These are phyloP conservation scores for Sipha maydis DNA, from an alignment of 2,888 invertebrate genomes.

Conservation along the genomic window DNA sequence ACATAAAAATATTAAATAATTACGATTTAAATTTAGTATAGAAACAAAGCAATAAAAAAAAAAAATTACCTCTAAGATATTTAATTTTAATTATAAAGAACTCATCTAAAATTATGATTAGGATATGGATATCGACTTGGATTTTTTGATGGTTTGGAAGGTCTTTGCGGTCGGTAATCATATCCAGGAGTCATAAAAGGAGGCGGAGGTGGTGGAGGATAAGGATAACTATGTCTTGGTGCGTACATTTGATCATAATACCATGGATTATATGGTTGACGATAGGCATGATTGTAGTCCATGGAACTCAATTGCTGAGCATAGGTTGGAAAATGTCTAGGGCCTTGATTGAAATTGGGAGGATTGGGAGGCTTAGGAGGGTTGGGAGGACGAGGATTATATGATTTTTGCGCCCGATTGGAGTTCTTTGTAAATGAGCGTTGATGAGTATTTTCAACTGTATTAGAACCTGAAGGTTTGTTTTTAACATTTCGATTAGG, in stretches of 20 bases:
- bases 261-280: slow-evolving; percentile 16
- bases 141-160: background rate
- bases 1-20: too few relatives aligned
- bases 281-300: background rate
- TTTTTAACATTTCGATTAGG: background rate
- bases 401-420: background rate
- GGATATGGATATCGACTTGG: background rate
- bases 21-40: too few relatives aligned
- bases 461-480: background rate
- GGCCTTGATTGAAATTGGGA: background rate
- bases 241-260: background rate
- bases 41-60: too few relatives aligned
- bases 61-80: too few relatives aligned
- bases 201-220: too few relatives aligned
- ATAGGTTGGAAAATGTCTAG: slow-evolving; percentile 15
- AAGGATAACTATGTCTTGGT: background rate
- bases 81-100: too few relatives aligned
- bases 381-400: background rate
- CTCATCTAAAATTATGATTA: background rate
- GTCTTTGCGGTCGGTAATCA: background rate
- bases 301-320: slow-evolving; percentile 34
- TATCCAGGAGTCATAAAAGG: background rate
- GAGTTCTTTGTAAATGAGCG: background rate
- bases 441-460: background rate
- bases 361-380: background rate